These are phyloP conservation scores for Ornithoptera alexandrae DNA, from an alignment of 2,888 invertebrate genomes.

Conservation along the genomic window DNA sequence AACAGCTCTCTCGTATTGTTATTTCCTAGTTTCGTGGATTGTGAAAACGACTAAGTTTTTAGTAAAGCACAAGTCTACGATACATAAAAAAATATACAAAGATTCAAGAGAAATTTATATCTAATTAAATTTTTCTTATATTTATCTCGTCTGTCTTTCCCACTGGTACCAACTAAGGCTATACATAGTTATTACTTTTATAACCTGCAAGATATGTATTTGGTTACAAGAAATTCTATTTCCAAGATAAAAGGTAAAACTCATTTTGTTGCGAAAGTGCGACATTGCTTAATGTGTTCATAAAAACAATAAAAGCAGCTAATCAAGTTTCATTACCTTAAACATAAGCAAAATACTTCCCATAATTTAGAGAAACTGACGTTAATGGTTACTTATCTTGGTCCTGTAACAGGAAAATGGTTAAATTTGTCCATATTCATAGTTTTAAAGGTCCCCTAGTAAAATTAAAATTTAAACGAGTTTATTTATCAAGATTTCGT, in stretches of 20 bases:
- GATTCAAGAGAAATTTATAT: too few species aligned
- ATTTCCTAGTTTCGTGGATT: too few species aligned
- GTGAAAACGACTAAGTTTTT: too few species aligned
- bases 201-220: too few species aligned
- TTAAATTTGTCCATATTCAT: not conserved
- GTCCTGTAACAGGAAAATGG: conserved; percentile 13
- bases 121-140: too few species aligned
- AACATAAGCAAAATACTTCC: conserved; percentile 11
- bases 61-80: too few species aligned
- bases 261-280: not conserved
- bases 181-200: too few species aligned
- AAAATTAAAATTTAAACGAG: not conserved
- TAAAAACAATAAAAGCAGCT: conserved; percentile 3
- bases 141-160: too few species aligned
- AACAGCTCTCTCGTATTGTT: too few species aligned
- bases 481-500: not conserved
- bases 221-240: not conserved
- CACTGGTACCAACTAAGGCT: too few species aligned
- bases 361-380: conserved; percentile 16
- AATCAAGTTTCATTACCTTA: conserved; percentile 11
- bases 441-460: not conserved
- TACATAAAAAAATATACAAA: too few species aligned
- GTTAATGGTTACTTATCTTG: conserved; percentile 15
- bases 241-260: not conserved
- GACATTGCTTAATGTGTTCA: not conserved